Percentiles rank a stretch among this genome's conserved stretches.
Conservation (phyloP, 2,113 vertebrate species). For the Fregetta grallaria region DNA sequence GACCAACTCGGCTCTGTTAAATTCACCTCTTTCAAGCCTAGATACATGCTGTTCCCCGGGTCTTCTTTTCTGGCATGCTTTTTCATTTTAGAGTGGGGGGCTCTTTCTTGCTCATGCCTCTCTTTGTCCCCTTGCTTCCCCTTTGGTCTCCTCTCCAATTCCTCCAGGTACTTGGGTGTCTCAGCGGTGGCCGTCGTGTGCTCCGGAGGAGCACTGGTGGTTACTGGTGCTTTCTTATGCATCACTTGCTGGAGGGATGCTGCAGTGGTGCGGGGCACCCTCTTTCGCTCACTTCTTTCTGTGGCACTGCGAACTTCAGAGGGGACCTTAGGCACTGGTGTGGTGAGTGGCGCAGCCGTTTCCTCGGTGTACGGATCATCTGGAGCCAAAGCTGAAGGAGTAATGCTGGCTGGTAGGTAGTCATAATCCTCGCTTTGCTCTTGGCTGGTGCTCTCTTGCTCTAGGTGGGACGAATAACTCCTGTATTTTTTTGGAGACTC, state of each 20-base stretch:
- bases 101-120: slow-evolving; percentile 30
- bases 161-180: background rate
- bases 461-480: slow-evolving; percentile 13
- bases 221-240: rapidly evolving
- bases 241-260: background rate
- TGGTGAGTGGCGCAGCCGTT: background rate
- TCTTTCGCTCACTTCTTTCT: slow-evolving; percentile 23
- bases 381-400: slow-evolving; percentile 19
- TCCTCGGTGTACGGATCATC: background rate
- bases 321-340: slow-evolving; percentile 6
- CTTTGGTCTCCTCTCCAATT: background rate
- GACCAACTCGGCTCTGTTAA: background rate
- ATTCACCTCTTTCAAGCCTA: background rate
- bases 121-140: background rate
- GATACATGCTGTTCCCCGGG: background rate
- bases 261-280: background rate
- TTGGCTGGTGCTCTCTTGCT: slow-evolving; percentile 55
- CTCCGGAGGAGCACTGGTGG: background rate
- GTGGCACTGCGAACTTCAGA: slow-evolving; percentile 4
- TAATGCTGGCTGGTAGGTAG: slow-evolving; percentile 33
- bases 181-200: background rate
- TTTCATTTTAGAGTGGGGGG: slow-evolving; percentile 65
- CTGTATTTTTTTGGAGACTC: slow-evolving; percentile 59
- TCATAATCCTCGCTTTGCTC: slow-evolving; percentile 76
- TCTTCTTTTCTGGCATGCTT: slow-evolving; percentile 27